Percentiles rank a stretch among this genome's conserved stretches.
Conservation (phyloP, 1,140 invertebrate species). For the Drosophila mayri region DNA sequence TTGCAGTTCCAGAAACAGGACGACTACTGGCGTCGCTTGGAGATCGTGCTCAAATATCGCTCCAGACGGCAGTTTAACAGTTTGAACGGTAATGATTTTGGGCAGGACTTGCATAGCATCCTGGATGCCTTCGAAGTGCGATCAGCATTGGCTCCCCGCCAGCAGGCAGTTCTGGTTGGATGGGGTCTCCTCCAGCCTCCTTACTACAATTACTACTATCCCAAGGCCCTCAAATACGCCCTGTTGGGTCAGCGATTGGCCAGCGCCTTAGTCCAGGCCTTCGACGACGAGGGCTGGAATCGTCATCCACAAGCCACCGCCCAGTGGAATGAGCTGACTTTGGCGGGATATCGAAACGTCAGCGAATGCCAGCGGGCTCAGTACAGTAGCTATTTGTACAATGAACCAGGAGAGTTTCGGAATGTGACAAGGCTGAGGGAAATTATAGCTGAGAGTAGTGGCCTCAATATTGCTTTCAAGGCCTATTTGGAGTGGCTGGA, state of each 20-base stretch:
- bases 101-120: conserved; percentile 1
- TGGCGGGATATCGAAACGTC: conserved; percentile 93
- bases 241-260: conserved; percentile 98
- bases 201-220: conserved; percentile 95
- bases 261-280: conserved; percentile 96
- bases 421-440: conserved; percentile 89
- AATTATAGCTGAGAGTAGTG: conserved; percentile 89
- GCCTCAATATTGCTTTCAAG: conserved; percentile 87
- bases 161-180: conserved; percentile 96
- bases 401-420: conserved; percentile 86
- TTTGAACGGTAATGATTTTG: conserved; percentile 53
- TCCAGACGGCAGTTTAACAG: conserved; percentile 54
- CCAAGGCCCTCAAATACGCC: conserved; percentile 96
- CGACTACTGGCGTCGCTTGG: conserved; percentile 66
- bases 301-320: conserved; percentile 41
- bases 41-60: conserved; percentile 47
- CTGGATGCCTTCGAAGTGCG: conserved; percentile 65
- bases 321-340: conserved; percentile 98
- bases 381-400: conserved; percentile 87
- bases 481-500: conserved; percentile 85
- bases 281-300: conserved; percentile 98
- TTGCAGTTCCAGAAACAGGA: conserved; percentile 59
- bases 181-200: conserved; percentile 97
- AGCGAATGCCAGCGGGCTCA: conserved; percentile 97
- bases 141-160: conserved; percentile 86